Base-by-base conservation (phyloP, 1,140 invertebrate genomes). In the Hormaphis cornu region DNA sequence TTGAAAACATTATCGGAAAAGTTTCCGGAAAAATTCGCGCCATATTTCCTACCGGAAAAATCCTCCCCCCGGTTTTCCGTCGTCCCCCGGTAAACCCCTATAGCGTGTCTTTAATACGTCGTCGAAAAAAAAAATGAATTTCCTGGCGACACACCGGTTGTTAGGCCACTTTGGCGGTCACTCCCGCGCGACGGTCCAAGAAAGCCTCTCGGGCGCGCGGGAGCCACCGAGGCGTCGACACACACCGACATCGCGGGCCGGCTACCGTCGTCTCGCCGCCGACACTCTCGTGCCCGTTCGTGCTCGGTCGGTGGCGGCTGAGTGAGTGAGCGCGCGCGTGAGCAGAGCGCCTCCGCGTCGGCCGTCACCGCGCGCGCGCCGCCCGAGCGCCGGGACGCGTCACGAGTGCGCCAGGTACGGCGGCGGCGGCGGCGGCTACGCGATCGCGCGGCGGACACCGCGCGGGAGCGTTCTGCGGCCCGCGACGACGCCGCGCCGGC, bases 371-470 rank as follows among this genome's bases (percentile, higher is more conserved):
- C 16, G 37, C n/a, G 24, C 28, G 53, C 53, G 53, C n/a, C n/a
- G n/a, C 16, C 5, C 42, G 59, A 42, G 59, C 59, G 59, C 26
- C 59, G 59, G 59, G n/a, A n/a, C n/a, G 48, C 59, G 59, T 63
- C 59, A 63, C 59, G 59, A 63, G 59, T 63, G 59, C 44, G 59
- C 59, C 59, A 63, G 61, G 61, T 66, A 48, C 22, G 33, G 44
- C n/a, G n/a, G n/a, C n/a, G n/a, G n/a, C n/a, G n/a, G n/a, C n/a
- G 61, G 48, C 61, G 61, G 61, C 61, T 42, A 66, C 61, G 61
- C 33, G 61, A 66, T 63, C 58, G 58, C 22, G 40, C 37, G 35
- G 54, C 54, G n/a, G n/a, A n/a, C n/a, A n/a, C n/a, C n/a, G n/a
- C n/a, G n/a, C n/a, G n/a, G n/a, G n/a, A n/a, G n/a, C n/a, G n/a